phyloP scores from a whole-genome alignment of 2,797 vertebrate genomes.

The Galagoides demidoff region DNA sequence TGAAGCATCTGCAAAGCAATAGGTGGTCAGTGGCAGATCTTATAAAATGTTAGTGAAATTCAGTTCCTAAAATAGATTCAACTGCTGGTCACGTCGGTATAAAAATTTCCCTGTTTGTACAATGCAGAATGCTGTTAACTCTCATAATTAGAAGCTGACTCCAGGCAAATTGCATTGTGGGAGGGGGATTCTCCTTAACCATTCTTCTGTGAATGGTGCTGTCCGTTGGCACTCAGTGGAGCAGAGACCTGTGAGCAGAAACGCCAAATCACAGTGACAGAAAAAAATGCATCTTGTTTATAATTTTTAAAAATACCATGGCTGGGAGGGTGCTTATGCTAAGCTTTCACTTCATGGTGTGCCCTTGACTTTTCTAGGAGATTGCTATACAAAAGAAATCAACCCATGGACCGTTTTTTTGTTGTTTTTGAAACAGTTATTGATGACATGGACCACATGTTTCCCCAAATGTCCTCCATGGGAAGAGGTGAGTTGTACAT shows the following conservation, averaged over 20 bases:
- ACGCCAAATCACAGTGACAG: neutral
- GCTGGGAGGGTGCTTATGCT: too few species aligned
- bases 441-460: accelerated
- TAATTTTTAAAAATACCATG: neutral
- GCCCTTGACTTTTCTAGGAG: neutral
- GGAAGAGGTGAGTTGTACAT: neutral
- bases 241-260: accelerated
- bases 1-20: accelerated
- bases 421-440: neutral
- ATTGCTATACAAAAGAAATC: neutral
- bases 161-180: neutral
- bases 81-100: neutral
- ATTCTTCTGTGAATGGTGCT: accelerated
- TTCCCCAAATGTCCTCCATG: neutral
- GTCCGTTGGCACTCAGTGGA: neutral
- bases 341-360: neutral
- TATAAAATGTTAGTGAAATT: neutral
- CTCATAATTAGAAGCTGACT: neutral
- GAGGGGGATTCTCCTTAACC: neutral
- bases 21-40: neutral
- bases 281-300: neutral
- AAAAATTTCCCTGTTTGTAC: neutral
- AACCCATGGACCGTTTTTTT: neutral
- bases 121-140: accelerated
- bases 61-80: too few species aligned